Conservation (phyloP, 2,888 invertebrate species). For the Liodrosophila aerea region DNA sequence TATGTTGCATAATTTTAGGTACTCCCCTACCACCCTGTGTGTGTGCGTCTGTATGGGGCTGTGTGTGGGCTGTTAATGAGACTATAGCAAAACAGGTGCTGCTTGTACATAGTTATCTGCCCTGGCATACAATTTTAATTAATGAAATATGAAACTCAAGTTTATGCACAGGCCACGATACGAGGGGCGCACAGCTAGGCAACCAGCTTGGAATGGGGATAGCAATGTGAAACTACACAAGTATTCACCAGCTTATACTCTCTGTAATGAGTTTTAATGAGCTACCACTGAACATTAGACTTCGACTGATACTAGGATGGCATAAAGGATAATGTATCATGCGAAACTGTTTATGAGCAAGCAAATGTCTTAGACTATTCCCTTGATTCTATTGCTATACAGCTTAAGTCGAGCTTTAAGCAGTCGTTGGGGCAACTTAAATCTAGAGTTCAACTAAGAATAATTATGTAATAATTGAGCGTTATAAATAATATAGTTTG, state of each 20-base stretch:
- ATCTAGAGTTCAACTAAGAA: not conserved
- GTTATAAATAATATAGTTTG: too few species aligned
- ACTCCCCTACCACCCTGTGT: not conserved
- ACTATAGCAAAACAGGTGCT: slow-evolving; percentile 59
- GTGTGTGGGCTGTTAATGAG: slow-evolving; percentile 62
- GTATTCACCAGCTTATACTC: slow-evolving; percentile 4
- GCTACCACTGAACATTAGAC: slow-evolving; percentile 32
- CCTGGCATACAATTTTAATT: slow-evolving; percentile 68
- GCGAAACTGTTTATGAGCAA: slow-evolving; percentile 18
- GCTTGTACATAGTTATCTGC: slow-evolving; percentile 48
- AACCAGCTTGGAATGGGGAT: slow-evolving; percentile 1
- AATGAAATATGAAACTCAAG: slow-evolving; percentile 72
- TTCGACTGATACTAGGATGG: not conserved
- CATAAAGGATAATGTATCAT: slow-evolving; percentile 22
- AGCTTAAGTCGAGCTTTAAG: too few species aligned
- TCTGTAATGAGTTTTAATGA: slow-evolving; percentile 52
- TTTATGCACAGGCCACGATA: slow-evolving; percentile 54
- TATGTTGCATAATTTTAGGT: slow-evolving; percentile 69
- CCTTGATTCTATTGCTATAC: not conserved
- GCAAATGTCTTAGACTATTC: too few species aligned
- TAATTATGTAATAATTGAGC: too few species aligned
- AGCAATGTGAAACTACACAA: slow-evolving; percentile 31
- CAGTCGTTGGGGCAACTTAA: not conserved
- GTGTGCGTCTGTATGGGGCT: slow-evolving; percentile 16
- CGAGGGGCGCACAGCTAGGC: slow-evolving; percentile 7